A percentile compares a stretch with the other conserved stretches of the same genome.
Conservation (phyloP, 2,797 vertebrate genomes). For the Emys orbicularis region DNA sequence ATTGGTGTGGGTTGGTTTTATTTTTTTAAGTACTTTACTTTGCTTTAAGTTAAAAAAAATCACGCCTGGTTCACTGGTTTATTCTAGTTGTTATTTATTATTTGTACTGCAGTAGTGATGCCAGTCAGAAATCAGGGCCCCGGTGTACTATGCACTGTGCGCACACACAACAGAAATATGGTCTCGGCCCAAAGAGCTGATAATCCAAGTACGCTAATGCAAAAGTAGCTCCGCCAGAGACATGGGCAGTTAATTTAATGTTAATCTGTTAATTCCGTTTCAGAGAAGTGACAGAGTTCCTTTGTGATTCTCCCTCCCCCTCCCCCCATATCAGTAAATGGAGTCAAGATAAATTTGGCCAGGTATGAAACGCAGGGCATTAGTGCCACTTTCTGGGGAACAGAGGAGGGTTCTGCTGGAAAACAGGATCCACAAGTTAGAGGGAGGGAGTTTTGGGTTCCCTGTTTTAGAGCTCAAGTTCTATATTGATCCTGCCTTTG, state of each 20-base stretch:
- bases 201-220: not conserved
- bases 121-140: not conserved
- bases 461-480: not conserved
- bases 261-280: not conserved
- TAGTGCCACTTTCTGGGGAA: not conserved
- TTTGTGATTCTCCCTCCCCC: not conserved
- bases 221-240: not conserved
- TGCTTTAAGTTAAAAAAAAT: not conserved
- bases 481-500: not conserved
- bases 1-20: not conserved
- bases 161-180: rapidly evolving
- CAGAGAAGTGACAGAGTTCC: not conserved
- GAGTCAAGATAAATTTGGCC: not conserved
- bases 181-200: not conserved
- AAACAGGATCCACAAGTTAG: not conserved
- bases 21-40: not conserved
- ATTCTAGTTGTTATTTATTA: not conserved
- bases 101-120: not conserved
- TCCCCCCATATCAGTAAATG: not conserved
- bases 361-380: no score
- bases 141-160: not conserved
- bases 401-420: not conserved
- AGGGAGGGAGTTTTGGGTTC: not conserved
- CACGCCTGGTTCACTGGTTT: not conserved
- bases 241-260: not conserved